These are phyloP conservation scores for Tolmerus cingulatus DNA, from an alignment of 2,888 invertebrate species.

Conservation along the genomic window DNA sequence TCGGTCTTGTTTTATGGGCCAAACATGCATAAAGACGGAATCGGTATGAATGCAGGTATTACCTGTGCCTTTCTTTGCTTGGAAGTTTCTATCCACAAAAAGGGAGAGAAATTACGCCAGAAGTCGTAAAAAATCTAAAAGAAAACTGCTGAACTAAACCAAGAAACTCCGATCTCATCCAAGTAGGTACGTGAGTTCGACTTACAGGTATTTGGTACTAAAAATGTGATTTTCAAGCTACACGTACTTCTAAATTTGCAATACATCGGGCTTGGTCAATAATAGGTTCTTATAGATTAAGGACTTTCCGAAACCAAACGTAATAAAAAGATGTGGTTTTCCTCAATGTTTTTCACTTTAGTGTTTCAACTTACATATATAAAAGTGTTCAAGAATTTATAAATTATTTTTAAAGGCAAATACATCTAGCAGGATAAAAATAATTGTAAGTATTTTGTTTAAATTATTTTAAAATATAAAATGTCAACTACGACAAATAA, in stretches of 20 bases:
- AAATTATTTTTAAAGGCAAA: too few species aligned
- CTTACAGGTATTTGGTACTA: conserved; percentile 12
- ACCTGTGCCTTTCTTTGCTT: conserved; percentile 15
- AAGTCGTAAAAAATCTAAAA: conserved; percentile 18
- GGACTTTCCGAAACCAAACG: not conserved
- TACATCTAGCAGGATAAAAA: too few species aligned
- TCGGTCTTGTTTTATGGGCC: conserved; percentile 46
- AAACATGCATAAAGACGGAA: conserved; percentile 42
- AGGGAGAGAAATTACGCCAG: not conserved
- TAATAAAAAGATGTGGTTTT: not conserved
- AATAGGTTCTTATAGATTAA: not conserved
- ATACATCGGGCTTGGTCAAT: not conserved
- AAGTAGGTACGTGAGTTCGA: not conserved
- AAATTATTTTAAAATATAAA: too few species aligned
- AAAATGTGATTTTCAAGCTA: conserved; percentile 14
- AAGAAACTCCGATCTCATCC: not conserved
- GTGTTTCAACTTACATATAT: too few species aligned
- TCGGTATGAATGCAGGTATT: conserved; percentile 13
- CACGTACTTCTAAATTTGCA: not conserved
- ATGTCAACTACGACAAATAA: too few species aligned
- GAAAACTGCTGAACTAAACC: conserved; percentile 24
- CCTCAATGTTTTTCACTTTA: too few species aligned
- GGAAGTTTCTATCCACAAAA: not conserved
- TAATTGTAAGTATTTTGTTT: too few species aligned
- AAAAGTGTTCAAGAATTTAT: too few species aligned